Base-by-base conservation (phyloP, 2,797 vertebrate species). In the Toxotes lorentzi region DNA sequence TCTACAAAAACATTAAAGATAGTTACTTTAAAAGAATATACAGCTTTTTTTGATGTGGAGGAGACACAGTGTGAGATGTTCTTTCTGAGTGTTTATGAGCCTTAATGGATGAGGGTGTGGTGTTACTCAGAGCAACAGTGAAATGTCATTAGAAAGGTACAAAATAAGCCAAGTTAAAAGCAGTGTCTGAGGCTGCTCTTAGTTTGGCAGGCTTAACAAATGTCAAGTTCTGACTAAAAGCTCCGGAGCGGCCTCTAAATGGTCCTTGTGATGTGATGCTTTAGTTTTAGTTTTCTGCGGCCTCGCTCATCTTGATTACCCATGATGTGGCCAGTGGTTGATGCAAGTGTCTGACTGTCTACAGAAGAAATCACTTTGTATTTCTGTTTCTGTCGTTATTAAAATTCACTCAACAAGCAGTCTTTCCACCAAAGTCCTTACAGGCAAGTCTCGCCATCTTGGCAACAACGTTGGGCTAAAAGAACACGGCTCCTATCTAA, bases 51-150 rank as follows among this genome's bases (percentile, higher is more conserved):
- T 62, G 16, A 12, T 19, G 7, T 27, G 8, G 2, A 0, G 3
- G 6, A 54, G 6, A 43, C 3, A 5, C 16, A 12, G 23, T 17
- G 12, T 24, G 35, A 34, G 12, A 23, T 30, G 41, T 45, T 48
- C 30, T 70, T 45, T 48, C 30, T 70, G 47, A 62, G 24, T 32
- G 35, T 63, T 54, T 24, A 24, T 38, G 10, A 58, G 23, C n/a
- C 32, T 58, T 58, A 40, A 58, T 40, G 43, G 40, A 57, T 11
- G 51, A 43, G 2, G 21, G 4, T 48, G 61, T 23, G 27, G 30
- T 38, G 21, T 24, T 38, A 59, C 38, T 38, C 38, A 43, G 30
- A 35, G 24, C 24, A 23, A 8, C 30, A 23, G 45, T 14, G 10
- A n/a, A 65, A 34, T 8, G 48, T 54, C 13, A 43, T 27, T 23